Conservation (phyloP, 1,140 invertebrate species). For the Acromyrmex echinatior region DNA sequence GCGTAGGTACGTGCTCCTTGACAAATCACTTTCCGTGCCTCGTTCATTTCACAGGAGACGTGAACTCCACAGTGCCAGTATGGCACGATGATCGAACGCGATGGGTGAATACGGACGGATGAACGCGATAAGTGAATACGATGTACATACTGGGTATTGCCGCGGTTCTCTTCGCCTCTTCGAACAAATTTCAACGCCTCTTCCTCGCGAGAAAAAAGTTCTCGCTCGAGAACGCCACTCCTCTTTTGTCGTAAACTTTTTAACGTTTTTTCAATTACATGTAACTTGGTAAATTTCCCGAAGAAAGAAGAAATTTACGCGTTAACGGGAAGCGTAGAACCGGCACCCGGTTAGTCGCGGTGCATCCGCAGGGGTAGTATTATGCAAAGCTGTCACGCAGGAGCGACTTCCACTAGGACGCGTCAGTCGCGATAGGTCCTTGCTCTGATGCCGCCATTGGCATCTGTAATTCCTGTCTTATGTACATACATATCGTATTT, state of each 20-base stretch:
- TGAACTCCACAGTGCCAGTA: background rate
- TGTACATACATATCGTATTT: conserved; percentile 47
- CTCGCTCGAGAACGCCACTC: background rate
- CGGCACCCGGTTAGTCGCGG: background rate
- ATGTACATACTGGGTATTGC: background rate
- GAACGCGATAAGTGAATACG: background rate
- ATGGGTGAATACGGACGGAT: background rate
- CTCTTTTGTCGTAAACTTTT: conserved; percentile 18
- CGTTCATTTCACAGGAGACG: conserved; percentile 27
- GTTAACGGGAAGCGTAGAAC: background rate
- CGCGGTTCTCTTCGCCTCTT: background rate
- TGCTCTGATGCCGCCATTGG: conserved; percentile 34
- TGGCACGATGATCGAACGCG: conserved; percentile 26
- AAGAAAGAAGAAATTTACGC: background rate
- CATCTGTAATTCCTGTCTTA: conserved; percentile 65
- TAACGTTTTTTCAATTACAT: conserved; percentile 43
- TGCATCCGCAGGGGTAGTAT: conserved; percentile 7
- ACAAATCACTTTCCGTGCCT: conserved; percentile 32
- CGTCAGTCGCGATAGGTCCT: conserved; percentile 10
- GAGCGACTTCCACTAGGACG: conserved; percentile 42
- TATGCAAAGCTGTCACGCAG: conserved; percentile 51
- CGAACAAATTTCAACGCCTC: background rate
- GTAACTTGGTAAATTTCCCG: conserved; percentile 18
- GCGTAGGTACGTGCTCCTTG: conserved; percentile 80
- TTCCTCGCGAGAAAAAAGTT: background rate